Evolutionary conservation across 1,140 invertebrate species (phyloP), one percentile per base, ranked within the genome.

Genomic region (Ips typographus): DNA sequence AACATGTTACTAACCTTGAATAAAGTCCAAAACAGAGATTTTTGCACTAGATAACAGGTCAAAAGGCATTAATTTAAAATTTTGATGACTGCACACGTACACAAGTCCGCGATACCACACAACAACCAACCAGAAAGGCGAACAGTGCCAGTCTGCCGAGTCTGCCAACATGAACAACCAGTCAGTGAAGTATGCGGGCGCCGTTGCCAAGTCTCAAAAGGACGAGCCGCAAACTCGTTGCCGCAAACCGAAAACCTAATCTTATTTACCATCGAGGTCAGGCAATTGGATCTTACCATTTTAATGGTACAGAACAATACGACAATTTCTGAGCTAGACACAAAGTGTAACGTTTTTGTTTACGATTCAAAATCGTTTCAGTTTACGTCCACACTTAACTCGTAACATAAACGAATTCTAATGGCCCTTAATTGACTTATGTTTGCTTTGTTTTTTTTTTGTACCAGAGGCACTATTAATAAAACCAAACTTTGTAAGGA

Each of bases 131-230:
- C 44, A 52, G 58, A 43, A 60, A 6, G 49, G 40, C 56, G 52
- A 60, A 42, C 65, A 59, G 55, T 57, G 65, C 65, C 65, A 68
- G 60, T 65, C 63, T 65, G 51, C 62, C 43, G n/a, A 39, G 58
- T 40, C 56, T 40, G 56, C 58, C 58, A 51, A 22, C 22, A 22
- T 22, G 22, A 22, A 22, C 22, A 22, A 55, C 64, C 65, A 68
- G 65, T 57, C 65, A 66, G 64, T 44, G 49, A 60, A 68, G 56
- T 60, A 68, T 60, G 65, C 65, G 56, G 56, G 40, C 65, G n/a
- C 4, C 22, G 65, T 68, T 68, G 65, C 65, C 65, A 68, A 22
- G 43, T 68, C 44, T 53, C 36, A 49, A 58, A 66, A 49, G 64
- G 40, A 65, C 40, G 40, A 39, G 40, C 63, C 40, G 43, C 41